Conservation (phyloP, 2,888 invertebrate species). For the Blastobasis lacticolella region DNA sequence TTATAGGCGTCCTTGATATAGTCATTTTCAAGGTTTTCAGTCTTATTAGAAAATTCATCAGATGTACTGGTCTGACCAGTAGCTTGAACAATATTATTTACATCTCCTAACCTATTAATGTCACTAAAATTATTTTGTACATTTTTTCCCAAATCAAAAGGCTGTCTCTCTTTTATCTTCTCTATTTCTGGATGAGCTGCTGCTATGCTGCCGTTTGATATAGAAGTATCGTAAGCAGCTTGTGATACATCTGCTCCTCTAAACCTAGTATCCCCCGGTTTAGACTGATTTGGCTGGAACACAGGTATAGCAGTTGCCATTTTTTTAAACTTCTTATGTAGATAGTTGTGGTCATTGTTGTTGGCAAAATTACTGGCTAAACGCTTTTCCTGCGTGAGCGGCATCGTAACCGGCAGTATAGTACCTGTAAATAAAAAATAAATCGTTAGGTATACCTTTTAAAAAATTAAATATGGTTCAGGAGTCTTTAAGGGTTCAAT, state of each 20-base stretch:
- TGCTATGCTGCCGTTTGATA: constrained; percentile 63
- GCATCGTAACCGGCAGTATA: constrained; percentile 60
- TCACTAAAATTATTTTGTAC: constrained; percentile 72
- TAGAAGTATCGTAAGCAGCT: constrained; percentile 43
- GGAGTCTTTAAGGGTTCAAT: background rate
- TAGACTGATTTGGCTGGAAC: constrained; percentile 45
- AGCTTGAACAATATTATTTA: constrained; percentile 65
- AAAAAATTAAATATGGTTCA: background rate
- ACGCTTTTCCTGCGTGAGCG: constrained; percentile 68
- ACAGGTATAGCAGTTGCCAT: constrained; percentile 78
- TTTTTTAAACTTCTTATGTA: constrained; percentile 95
- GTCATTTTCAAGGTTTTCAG: constrained; percentile 71
- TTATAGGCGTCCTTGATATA: constrained; percentile 63
- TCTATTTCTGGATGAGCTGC: constrained; percentile 66
- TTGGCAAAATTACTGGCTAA: constrained; percentile 64
- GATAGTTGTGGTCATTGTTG: constrained; percentile 82
- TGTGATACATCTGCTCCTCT: constrained; percentile 45
- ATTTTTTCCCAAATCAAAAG: constrained; percentile 52
- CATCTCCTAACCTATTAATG: constrained; percentile 64
- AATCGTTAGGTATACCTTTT: background rate
- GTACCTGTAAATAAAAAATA: constrained; percentile 47
- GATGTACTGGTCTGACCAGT: constrained; percentile 71
- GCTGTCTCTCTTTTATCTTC: constrained; percentile 52
- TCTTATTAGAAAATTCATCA: constrained; percentile 72
- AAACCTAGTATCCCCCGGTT: constrained; percentile 43